Base-by-base conservation (phyloP, 2,888 invertebrate genomes). In the Agrotis ipsilon region DNA sequence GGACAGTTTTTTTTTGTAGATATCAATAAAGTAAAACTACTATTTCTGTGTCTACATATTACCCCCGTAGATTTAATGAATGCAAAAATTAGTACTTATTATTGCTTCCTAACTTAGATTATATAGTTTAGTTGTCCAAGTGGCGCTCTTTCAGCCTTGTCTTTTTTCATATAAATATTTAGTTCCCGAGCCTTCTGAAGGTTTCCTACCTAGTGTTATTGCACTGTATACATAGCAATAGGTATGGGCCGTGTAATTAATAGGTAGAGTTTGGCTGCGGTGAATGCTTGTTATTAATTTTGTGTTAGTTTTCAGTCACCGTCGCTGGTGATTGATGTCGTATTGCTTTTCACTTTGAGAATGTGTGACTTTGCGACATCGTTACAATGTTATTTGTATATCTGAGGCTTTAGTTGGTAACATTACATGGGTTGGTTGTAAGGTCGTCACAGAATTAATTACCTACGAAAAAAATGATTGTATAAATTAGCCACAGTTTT, bases 251-350 rank as follows among this genome's bases (percentile, higher is more conserved):
- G 67, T 75, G 76, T 80, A 80, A 80, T 80, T 80, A 80, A 80
- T 80, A 80, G 79, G 80, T 75, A 54, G 80, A 80, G 79, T 80
- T 80, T 76, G 80, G 68, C 68, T 80, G 79, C 60, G 79, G 79
- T 61, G 63, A 68, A 75, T 80, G 76, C 76, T 80, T 39, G 80
- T 76, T 80, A 80, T 80, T 80, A 80, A 80, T 75, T 80, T 80
- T 72, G 79, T 80, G 79, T 80, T 72, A 80, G 80, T 80, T 79
- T 79, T 79, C 78, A 80, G 78, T 80, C 80, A 66, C 75, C 71
- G 75, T 24, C 80, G 54, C 11, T 13, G 55, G 75, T 80, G 78
- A 79, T 79, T 80, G 80, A 79, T 79, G 78, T 67, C 69, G 69
- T 63, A 75, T 80, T 74, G 80, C 71, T 62, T 65, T 68, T 48